Base-by-base conservation (phyloP, 2,888 invertebrate species). In the Euplexia lucipara region DNA sequence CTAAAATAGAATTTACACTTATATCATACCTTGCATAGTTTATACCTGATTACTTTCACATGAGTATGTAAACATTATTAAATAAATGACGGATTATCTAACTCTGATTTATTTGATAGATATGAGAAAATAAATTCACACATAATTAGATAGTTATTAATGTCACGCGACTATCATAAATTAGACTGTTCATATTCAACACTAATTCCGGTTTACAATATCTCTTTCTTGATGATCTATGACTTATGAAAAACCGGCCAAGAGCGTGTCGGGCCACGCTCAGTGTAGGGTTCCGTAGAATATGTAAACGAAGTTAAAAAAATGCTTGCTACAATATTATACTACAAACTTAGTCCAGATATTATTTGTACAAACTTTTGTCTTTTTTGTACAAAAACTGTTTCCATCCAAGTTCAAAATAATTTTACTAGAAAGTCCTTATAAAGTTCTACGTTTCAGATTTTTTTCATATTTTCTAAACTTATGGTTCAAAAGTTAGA, bases 11-110 rank as follows among this genome's bases (percentile, higher is more conserved):
- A 39, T 44, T 49, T 47, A 6, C 9, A n/a, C 30, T 53, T 59
- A 44, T 47, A 32, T 77, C 30, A 59, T 44, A 7, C 6, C 16
- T 12, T 9, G 1, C 8, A 32, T 4, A 42, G 7, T 12, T 37
- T 9, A 18, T 12, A 48, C 3, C 3, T 30, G 10, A 3, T 41
- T 35, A 71, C 78, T 72, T 72, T 72, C 78, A 51, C 51, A 12
- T 7, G 32, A 49, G 30, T 22, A 49, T 59, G 22, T 35, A 54
- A 48, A 68, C 9, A 22, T 18, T 22, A 26, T 41, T 32, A 76
- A 32, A 10, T 32, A 16, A 32, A 48, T 32, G 39, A 41, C 44
- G 18, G 70, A 74, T 72, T 78, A 78, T 34, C 22, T 2, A 57
- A 66, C 37, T 34, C 34, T 78, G 26, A 53, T 41, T 14, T 9